These are phyloP conservation scores for Coregonus suidteri DNA, from an alignment of 2,797 vertebrate species.

Conservation along the genomic window DNA sequence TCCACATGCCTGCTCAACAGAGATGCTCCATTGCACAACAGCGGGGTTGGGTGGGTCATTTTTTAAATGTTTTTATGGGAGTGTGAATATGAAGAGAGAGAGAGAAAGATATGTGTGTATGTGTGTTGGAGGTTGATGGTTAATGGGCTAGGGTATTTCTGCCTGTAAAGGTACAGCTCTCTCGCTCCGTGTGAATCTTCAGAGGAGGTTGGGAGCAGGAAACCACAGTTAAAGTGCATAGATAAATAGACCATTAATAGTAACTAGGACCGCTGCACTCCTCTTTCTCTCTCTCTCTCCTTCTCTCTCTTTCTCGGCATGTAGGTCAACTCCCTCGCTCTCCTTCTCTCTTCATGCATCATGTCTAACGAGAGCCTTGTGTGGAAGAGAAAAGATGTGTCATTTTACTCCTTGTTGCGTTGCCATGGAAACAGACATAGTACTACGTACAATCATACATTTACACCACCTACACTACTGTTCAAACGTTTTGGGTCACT, in stretches of 20 bases:
- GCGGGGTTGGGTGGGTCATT: not conserved
- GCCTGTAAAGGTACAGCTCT: conserved; percentile 37
- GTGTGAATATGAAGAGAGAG: not conserved
- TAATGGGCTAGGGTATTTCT: conserved; percentile 34
- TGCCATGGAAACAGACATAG: conserved; percentile 15
- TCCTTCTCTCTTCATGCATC: conserved; percentile 46
- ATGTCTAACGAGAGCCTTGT: conserved; percentile 39
- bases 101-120: not conserved
- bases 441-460: conserved; percentile 24
- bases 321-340: conserved; percentile 31
- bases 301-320: conserved; percentile 21
- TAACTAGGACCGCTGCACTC: conserved; percentile 35
- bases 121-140: not conserved
- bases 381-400: conserved; percentile 62
- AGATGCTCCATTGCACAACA: not conserved
- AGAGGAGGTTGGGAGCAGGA: conserved; percentile 57
- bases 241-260: conserved; percentile 75
- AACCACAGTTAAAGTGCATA: conserved; percentile 59
- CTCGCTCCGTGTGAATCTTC: conserved; percentile 53
- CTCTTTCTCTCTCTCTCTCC: conserved; percentile 20
- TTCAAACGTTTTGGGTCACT: too few relatives aligned
- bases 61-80: not conserved
- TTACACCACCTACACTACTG: not conserved
- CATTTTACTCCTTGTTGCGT: conserved; percentile 47
- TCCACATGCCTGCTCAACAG: too few relatives aligned